Percentiles rank a stretch among this genome's conserved stretches.
Conservation (phyloP, 1,140 invertebrate species). For the Leptinotarsa undecemlineata region DNA sequence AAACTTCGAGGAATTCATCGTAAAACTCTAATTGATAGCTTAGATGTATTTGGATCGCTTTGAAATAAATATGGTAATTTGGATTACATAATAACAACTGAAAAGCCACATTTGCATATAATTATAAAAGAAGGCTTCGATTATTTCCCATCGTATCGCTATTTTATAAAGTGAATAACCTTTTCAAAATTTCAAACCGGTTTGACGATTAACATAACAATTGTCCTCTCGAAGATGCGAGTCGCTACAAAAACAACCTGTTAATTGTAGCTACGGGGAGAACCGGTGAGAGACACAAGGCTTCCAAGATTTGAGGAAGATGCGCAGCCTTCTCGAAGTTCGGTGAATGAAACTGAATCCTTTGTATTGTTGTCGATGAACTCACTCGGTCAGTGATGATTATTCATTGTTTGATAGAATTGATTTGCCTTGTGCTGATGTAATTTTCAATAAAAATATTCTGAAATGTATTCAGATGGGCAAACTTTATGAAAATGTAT, state of each 20-base stretch:
- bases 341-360: no score
- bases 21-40: slow-evolving; percentile 28
- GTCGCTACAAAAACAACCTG: slow-evolving; percentile 50
- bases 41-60: slow-evolving; percentile 26
- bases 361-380: no score
- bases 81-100: slow-evolving; percentile 40
- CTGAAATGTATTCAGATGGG: no score
- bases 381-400: no score
- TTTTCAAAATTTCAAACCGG: slow-evolving; percentile 51
- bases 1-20: slow-evolving; percentile 17
- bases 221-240: slow-evolving; percentile 48
- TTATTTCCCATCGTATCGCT: slow-evolving; percentile 43
- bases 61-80: slow-evolving; percentile 41
- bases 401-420: no score
- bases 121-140: slow-evolving; percentile 39
- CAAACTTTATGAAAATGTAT: no score
- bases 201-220: slow-evolving; percentile 51
- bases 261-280: slow-evolving; percentile 45
- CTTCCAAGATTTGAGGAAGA: slow-evolving; percentile 2
- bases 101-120: slow-evolving; percentile 42
- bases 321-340: background rate
- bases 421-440: no score
- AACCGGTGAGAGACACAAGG: slow-evolving; percentile 4
- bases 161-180: slow-evolving; percentile 51
- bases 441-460: no score